A percentile compares a stretch with the other conserved stretches of the same genome.
Conservation (phyloP, 2,888 invertebrate species). For the Ethmia dodecea region DNA sequence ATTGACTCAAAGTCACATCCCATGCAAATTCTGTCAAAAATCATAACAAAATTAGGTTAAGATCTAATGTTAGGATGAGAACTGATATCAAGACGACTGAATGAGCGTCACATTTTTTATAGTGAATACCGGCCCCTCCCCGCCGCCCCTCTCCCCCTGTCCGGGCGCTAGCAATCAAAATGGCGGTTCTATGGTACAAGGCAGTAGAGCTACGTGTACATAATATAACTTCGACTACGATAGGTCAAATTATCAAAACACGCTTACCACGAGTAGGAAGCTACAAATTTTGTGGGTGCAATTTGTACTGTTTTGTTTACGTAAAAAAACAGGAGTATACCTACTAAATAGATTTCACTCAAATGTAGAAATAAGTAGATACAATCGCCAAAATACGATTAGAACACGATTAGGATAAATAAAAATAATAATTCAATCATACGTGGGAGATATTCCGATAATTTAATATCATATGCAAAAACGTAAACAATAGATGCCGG, state of each 20-base stretch:
- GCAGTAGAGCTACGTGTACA: slow-evolving; percentile 55
- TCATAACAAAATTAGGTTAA: slow-evolving; percentile 35
- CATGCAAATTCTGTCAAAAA: slow-evolving; percentile 54
- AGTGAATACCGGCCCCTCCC: slow-evolving; percentile 40
- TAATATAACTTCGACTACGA: slow-evolving; percentile 33
- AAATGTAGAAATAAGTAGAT: too few species aligned
- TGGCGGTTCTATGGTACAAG: slow-evolving; percentile 65
- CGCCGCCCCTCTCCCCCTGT: slow-evolving; percentile 46
- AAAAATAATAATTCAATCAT: too few species aligned
- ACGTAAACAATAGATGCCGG: slow-evolving; percentile 55
- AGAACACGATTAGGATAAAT: too few species aligned
- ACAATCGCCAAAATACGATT: too few species aligned
- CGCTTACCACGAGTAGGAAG: slow-evolving; percentile 2
- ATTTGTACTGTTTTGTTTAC: too few species aligned
- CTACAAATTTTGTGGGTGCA: slow-evolving; percentile 6
- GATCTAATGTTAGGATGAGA: slow-evolving; percentile 33
- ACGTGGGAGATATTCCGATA: too few species aligned
- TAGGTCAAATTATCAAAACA: slow-evolving; percentile 28
- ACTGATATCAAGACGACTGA: slow-evolving; percentile 40
- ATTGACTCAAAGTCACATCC: slow-evolving; percentile 42
- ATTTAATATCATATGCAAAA: too few species aligned
- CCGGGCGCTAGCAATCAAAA: slow-evolving; percentile 69
- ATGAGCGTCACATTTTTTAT: slow-evolving; percentile 58
- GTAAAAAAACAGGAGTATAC: too few species aligned
- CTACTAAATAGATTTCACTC: too few species aligned